Evolutionary conservation across 2,888 invertebrate species (phyloP), one percentile per base, ranked within the genome.

Genomic region (Rotaria sp.): DNA sequence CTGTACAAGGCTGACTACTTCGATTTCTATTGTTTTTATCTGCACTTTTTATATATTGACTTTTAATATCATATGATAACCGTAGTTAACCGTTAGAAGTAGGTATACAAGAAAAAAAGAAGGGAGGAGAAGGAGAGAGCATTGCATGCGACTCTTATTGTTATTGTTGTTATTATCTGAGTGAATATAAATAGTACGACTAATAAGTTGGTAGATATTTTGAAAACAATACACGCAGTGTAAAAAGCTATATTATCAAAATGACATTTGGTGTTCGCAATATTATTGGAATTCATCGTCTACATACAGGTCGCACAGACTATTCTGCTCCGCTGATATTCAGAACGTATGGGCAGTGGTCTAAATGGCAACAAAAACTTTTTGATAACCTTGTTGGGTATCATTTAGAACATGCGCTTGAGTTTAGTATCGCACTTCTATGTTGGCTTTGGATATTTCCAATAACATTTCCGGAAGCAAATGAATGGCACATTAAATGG

Each of bases 381-480:
- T 67, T 67, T 67, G 67, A 67, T 67, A 38, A 67, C 38, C 35
- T 67, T 8, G 21, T 67, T 30, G 35, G 67, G 67, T 67, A 35
- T 35, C 67, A 67, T 67, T 13, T 67, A 38, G 67, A 18, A 10
- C 67, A 67, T 67, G 67, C 35, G 18, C 35, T 67, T 35, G 67
- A 67, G 35, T 67, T 67, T 35, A 67, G 35, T 67, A 35, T 30
- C 4, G 67, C 67, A 67, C 21, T 67, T 5, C 1, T 67, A 35
- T 67, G 67, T 67, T 67, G 67, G 67, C 21, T 67, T 8, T 67
- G 35, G 35, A 67, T 67, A 67, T 67, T 67, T 67, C 67, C 67
- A 35, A 35, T 67, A 35, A 67, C 67, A 67, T 67, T 67, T 67
- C 35, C 35, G 2, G 21, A 67, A 5, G 67, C 67, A 0, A 15